phyloP scores from a whole-genome alignment of 2,797 vertebrate genomes.

The Scarus forsteni region DNA sequence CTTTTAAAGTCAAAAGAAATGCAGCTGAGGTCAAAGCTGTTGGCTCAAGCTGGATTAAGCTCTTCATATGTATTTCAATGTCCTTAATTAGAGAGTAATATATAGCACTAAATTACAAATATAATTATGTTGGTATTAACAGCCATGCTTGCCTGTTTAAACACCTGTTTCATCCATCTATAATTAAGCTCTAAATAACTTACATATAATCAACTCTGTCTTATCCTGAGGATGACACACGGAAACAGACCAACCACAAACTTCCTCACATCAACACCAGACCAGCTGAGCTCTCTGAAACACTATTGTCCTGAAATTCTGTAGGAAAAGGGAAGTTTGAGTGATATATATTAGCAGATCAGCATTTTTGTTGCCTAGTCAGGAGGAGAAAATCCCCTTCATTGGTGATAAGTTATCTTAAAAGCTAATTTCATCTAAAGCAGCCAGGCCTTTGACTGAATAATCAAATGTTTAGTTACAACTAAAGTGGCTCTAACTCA shows the following conservation, averaged over 20 bases:
- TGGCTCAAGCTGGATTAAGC: neutral
- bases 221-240: neutral
- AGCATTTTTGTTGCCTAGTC: too few species aligned
- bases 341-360: too few species aligned
- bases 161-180: slow-evolving; percentile 1
- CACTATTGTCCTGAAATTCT: neutral
- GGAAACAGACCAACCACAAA: neutral
- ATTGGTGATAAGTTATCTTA: too few species aligned
- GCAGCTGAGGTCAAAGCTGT: neutral
- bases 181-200: neutral
- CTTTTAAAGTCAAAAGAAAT: neutral
- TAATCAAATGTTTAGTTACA: too few species aligned
- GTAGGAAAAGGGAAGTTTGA: neutral
- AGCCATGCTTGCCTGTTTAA: neutral
- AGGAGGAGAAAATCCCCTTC: too few species aligned
- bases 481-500: too few species aligned
- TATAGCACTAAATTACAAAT: neutral
- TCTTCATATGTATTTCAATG: neutral
- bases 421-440: too few species aligned
- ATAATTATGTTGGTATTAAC: neutral
- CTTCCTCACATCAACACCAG: neutral
- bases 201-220: slow-evolving; percentile 18
- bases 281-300: neutral
- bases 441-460: too few species aligned
- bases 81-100: neutral